Base-by-base conservation (phyloP, 1,140 invertebrate genomes). In the Bemisia tabaci region DNA sequence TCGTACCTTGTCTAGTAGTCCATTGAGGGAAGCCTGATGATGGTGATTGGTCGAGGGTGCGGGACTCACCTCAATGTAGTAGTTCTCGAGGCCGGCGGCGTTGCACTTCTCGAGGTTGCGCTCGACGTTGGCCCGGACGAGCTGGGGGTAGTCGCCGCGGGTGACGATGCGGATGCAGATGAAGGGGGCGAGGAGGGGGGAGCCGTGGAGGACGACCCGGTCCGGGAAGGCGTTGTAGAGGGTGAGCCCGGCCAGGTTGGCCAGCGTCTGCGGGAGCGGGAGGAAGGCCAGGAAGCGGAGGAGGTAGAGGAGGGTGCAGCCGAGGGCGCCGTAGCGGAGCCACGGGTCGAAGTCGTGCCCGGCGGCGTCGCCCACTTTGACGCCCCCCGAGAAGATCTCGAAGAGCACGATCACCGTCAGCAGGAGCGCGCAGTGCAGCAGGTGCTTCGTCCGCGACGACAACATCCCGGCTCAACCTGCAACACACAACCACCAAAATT, bases 131-230 rank as follows among this genome's bases (percentile, higher is more conserved):
- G 84, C 84, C 75, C 87, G 86, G 0, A 98, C 94, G 62, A 98
- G 79, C 68, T 95, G 87, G 1, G 95, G 92, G 79, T 90, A 98
- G 78, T 97, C 92, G 1, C 96, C 96, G 68, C 94, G 83, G 0
- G 96, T 98, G 0, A 99, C 96, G 9, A 97, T 87, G 64, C 96
- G 83, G 69, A 98, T 91, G 76, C 94, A 97, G 62, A 98, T 88
- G 76, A 97, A 97, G 2, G 96, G 95, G 22, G 94, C 93, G 67
- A 96, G 77, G 9, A 97, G 77, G 12, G 92, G 94, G 1, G 91
- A 94, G 9, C 89, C 89, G 78, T 95, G 94, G 1, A 97, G 80
- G 67, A 87, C 81, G 2, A 97, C 91, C 81, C 94, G 94, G 70
- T 94, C 91, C 39, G 93, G 92, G 77, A 98, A 98, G 65, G 92